Conservation (phyloP, 2,888 invertebrate genomes). For the Acleris literana region DNA sequence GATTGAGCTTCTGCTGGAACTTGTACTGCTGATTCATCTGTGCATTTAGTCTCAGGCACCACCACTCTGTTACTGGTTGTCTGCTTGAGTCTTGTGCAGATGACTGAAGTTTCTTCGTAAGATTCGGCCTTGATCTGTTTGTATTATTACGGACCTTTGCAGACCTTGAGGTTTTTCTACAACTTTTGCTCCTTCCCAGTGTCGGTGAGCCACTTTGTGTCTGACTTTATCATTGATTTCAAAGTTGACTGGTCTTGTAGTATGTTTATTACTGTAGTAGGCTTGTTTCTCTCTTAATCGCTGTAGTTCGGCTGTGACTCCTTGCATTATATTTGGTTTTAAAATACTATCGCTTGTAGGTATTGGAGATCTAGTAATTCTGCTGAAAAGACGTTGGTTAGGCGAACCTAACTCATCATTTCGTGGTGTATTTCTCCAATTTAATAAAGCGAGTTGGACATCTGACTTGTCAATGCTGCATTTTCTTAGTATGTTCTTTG, state of each 20-base stretch:
- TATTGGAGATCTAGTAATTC: no score
- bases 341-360: background rate
- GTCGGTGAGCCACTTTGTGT: slow-evolving; percentile 36
- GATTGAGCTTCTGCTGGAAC: slow-evolving; percentile 1
- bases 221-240: slow-evolving; percentile 34
- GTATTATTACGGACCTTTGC: slow-evolving; percentile 29
- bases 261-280: slow-evolving; percentile 29
- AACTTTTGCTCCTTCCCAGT: slow-evolving; percentile 38
- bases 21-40: slow-evolving; percentile 1
- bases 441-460: no score
- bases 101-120: slow-evolving; percentile 18
- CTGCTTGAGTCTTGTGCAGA: slow-evolving; percentile 22
- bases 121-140: slow-evolving; percentile 14
- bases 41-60: slow-evolving; percentile 12
- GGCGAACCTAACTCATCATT: no score
- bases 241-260: slow-evolving; percentile 26
- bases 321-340: slow-evolving; percentile 29
- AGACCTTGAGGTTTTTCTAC: slow-evolving; percentile 32
- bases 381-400: no score
- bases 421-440: no score
- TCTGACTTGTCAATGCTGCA: no score
- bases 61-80: slow-evolving; percentile 13
- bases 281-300: slow-evolving; percentile 35
- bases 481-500: no score
- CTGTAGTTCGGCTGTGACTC: slow-evolving; percentile 27